Percentiles rank a stretch among this genome's conserved stretches.
phyloP scores from a whole-genome alignment of 2,113 vertebrate species.

The Sceloporus tristichus region DNA sequence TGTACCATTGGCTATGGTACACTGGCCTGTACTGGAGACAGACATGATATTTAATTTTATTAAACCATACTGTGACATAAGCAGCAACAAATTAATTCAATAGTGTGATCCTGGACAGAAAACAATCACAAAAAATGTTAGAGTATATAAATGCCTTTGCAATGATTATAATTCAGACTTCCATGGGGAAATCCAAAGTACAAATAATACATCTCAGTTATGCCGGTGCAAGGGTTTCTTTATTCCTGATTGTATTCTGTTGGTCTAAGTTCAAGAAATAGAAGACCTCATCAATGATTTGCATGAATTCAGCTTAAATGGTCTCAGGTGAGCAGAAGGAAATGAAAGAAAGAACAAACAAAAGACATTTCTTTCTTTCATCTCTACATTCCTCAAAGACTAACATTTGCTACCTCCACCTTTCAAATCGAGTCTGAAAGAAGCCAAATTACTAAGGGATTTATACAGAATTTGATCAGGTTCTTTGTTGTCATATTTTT shows the following conservation, averaged over 20 bases:
- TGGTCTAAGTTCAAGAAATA: conserved; percentile 26
- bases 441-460: conserved; percentile 36
- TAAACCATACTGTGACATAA: not conserved
- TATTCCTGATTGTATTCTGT: conserved; percentile 37
- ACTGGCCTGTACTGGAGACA: not conserved
- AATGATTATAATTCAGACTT: conserved; percentile 26
- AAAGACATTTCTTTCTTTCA: conserved; percentile 26
- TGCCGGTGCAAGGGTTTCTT: conserved; percentile 15
- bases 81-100: conserved; percentile 16
- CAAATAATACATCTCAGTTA: conserved; percentile 20
- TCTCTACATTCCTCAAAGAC: conserved; percentile 27
- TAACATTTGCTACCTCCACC: conserved; percentile 42
- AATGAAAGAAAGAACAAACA: conserved; percentile 30
- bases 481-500: conserved; percentile 17
- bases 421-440: conserved; percentile 50
- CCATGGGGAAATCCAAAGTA: conserved; percentile 18
- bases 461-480: conserved; percentile 55
- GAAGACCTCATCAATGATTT: conserved; percentile 22
- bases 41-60: not conserved
- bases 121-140: not conserved
- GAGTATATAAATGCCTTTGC: conserved; percentile 13
- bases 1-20: not conserved
- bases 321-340: conserved; percentile 29
- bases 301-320: conserved; percentile 36
- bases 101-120: not conserved